phyloP scores from a whole-genome alignment of 2,113 vertebrate species.

The Xenotilapia longispinis region DNA sequence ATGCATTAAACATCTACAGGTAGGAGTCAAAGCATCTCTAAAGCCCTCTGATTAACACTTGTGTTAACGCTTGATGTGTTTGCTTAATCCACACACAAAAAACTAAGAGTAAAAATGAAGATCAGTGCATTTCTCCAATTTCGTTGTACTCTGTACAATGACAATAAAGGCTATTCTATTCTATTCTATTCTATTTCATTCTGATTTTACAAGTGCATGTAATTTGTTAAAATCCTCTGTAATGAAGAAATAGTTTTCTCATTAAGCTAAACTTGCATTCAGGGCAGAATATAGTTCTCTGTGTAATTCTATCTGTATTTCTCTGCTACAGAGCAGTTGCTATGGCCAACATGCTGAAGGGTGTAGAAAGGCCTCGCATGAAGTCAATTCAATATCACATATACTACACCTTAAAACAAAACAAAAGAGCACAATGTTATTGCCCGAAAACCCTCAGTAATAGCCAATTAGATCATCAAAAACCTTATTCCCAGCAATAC shows the following conservation, averaged over 20 bases:
- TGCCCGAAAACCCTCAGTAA: conserved; percentile 70
- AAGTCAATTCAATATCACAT: conserved; percentile 37
- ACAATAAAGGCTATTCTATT: no score
- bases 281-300: not conserved
- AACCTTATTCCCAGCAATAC: conserved; percentile 43
- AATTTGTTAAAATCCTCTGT: not conserved
- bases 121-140: not conserved
- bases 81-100: not conserved
- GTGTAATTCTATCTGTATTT: not conserved
- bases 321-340: conserved; percentile 7
- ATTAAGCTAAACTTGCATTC: not conserved
- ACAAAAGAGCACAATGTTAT: conserved; percentile 40
- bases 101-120: not conserved
- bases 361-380: conserved; percentile 7
- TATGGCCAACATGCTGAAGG: conserved; percentile 31
- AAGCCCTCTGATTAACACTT: not conserved
- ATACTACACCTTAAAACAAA: conserved; percentile 51
- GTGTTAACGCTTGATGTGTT: not conserved
- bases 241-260: not conserved
- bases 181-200: no score
- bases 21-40: not conserved
- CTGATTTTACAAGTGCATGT: not conserved
- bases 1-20: not conserved
- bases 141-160: no score
- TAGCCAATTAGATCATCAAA: conserved; percentile 73